Evolutionary conservation across 2,113 vertebrate species (phyloP).

Genomic region (Gulo gulo): DNA sequence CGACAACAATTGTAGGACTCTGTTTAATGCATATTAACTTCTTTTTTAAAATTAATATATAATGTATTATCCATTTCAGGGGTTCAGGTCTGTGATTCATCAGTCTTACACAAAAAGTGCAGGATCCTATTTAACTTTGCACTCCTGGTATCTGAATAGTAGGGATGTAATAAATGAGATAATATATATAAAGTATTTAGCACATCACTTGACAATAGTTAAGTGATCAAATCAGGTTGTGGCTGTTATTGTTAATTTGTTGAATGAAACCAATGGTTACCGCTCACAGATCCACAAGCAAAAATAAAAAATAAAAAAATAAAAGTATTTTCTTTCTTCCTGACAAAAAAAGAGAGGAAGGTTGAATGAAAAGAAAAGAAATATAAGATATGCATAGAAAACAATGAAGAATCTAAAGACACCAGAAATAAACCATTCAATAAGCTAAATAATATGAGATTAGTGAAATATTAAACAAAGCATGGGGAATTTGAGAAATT

Average conservation of each 20-base stretch:
- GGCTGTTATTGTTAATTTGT: background rate
- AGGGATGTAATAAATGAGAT: background rate
- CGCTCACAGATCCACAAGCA: background rate
- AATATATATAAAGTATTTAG: background rate
- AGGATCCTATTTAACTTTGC: background rate
- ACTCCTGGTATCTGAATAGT: background rate
- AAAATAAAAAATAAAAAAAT: background rate
- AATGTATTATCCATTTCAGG: too few relatives aligned
- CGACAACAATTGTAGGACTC: background rate
- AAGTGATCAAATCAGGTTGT: background rate
- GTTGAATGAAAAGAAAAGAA: background rate
- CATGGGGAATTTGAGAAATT: background rate
- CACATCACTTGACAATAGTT: background rate
- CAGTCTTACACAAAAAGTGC: background rate
- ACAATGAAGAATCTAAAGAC: background rate
- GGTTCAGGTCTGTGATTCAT: too few relatives aligned
- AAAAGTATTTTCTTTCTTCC: background rate
- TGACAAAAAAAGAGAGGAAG: background rate
- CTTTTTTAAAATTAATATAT: too few relatives aligned
- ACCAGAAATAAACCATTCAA: background rate
- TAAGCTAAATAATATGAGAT: background rate
- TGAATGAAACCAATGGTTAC: background rate
- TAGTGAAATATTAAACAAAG: background rate
- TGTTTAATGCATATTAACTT: too few relatives aligned
- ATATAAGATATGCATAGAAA: background rate